A percentile compares a stretch with the other conserved stretches of the same genome.
phyloP scores from a whole-genome alignment of 2,113 vertebrate genomes.

The Calonectris borealis region DNA sequence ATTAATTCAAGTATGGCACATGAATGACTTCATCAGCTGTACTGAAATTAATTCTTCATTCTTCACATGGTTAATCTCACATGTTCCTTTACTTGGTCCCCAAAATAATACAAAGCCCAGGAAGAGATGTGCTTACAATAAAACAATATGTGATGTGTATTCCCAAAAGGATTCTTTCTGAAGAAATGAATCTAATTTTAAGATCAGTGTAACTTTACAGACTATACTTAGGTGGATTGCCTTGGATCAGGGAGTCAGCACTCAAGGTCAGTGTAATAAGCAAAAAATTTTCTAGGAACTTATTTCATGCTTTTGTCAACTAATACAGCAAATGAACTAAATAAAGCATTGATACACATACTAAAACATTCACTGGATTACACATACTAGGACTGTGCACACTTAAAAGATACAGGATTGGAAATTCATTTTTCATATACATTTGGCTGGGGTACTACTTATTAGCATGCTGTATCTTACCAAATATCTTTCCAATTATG shows the following conservation, averaged over 20 bases:
- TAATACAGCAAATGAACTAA: background rate
- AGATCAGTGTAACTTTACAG: background rate
- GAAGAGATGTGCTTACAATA: background rate
- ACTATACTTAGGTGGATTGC: background rate
- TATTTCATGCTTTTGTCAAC: background rate
- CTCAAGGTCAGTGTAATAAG: background rate
- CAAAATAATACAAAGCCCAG: background rate
- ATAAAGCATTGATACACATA: background rate
- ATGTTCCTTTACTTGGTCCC: background rate
- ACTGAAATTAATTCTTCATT: constrained; percentile 55
- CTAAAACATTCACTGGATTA: background rate
- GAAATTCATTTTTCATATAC: background rate
- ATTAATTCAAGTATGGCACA: constrained; percentile 49
- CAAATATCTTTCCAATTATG: background rate
- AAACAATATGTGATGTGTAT: background rate
- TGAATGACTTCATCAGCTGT: constrained; percentile 27
- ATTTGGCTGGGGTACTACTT: background rate
- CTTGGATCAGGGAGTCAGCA: background rate
- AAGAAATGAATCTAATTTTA: background rate
- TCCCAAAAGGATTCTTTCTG: background rate
- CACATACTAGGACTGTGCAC: background rate
- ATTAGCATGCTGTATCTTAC: background rate
- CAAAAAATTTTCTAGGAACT: background rate
- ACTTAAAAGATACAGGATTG: background rate
- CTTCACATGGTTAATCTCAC: background rate